Evolutionary conservation across 2,113 vertebrate genomes (phyloP), one percentile per base, ranked within the genome.

Genomic region (Xenopus laevis): DNA sequence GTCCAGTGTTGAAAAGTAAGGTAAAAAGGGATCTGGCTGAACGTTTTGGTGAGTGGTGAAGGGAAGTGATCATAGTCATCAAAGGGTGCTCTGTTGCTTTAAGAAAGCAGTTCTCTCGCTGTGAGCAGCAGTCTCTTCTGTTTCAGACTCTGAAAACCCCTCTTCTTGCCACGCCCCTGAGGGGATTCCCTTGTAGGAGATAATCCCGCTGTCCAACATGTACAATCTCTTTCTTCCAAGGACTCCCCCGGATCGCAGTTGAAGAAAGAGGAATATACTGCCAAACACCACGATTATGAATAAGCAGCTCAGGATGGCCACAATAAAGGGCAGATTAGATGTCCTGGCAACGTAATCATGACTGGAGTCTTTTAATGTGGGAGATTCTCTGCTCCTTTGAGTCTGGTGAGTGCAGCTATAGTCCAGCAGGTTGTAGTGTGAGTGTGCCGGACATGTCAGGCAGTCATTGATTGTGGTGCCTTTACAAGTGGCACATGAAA

Each of bases 41-140:
- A 20, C 2, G 12, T 21, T 13, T 13, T 33, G 65, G 21, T 16
- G 65, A 27, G 57, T 50, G 7, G 20, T 67, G 62, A 50, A 47
- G 18, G 53, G 33, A 27, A 55, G 12, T 21, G 33, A 44, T 27
- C 33, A 46, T 45, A 13, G 47, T 85, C 80, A 81, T 96, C 95
- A 99, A 93, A 99, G 95, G 92, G 93, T 92, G 92, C 97, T 98
- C 95, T 98, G 96, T 91, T 95, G 97, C 93, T 94, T 99, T 90
- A 99, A 96, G 82, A 99, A 99, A 91, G 95, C 95, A 92, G 95
- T 98, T 91, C 94, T 95, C 91, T 99, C 97, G 18, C 89, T 93
- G 78, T 92, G 94, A 79, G 84, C 84, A 83, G 93, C 95, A 0
- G 89, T 93, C 78, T 98, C 96, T 46, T 96, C 94, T 55, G 89